Evolutionary conservation across 2,888 invertebrate genomes (phyloP).

Genomic region (Caenorhabditis japonica): DNA sequence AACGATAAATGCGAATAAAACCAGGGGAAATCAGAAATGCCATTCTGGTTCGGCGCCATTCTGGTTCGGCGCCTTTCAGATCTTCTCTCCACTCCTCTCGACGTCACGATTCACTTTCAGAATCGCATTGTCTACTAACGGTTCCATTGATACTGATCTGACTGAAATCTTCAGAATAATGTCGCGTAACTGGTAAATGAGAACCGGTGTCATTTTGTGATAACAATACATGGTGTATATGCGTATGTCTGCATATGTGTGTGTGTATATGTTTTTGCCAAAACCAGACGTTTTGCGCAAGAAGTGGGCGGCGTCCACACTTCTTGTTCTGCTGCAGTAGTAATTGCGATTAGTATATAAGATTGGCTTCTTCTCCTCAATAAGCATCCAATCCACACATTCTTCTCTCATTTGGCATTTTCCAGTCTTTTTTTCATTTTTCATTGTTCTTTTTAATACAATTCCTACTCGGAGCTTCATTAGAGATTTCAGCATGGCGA

Average conservation of each 20-base stretch:
- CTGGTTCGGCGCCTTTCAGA: too few relatives aligned
- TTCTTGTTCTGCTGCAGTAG: constrained; percentile 34
- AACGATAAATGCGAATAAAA: too few relatives aligned
- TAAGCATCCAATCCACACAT: constrained; percentile 27
- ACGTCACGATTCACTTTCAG: neutral
- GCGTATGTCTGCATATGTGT: neutral
- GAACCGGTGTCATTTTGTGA: constrained; percentile 50
- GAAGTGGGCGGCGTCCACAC: constrained; percentile 32
- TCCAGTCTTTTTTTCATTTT: neutral
- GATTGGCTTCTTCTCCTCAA: constrained; percentile 30
- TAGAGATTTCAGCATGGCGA: constrained; percentile 43
- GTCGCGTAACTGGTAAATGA: constrained; percentile 50
- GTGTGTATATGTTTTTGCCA: constrained; percentile 46
- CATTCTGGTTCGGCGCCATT: too few relatives aligned
- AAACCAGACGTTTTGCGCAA: constrained; percentile 49
- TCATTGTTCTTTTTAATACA: too few relatives aligned
- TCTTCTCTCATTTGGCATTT: constrained; percentile 2
- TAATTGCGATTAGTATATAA: constrained; percentile 57
- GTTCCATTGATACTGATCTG: constrained; percentile 24
- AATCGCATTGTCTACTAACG: neutral
- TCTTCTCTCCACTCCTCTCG: too few relatives aligned
- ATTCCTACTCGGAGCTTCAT: neutral
- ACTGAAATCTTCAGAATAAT: constrained; percentile 12
- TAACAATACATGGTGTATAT: too few relatives aligned
- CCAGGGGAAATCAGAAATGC: too few relatives aligned